These are phyloP conservation scores for Triops longicaudatus DNA, from an alignment of 1,140 invertebrate species.

Conservation along the genomic window DNA sequence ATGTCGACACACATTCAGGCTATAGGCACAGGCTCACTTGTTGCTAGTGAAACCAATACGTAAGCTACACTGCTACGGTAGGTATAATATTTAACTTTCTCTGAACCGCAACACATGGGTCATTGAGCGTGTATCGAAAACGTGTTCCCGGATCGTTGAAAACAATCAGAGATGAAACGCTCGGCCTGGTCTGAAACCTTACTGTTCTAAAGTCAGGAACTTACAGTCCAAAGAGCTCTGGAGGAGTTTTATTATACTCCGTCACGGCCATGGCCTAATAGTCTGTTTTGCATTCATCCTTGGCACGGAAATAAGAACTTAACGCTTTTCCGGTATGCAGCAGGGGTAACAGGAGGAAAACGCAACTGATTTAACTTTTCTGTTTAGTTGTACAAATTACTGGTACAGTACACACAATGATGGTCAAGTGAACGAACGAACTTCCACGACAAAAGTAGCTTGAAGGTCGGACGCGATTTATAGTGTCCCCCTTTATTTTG, in stretches of 20 bases:
- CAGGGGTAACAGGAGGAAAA: neutral
- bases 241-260: neutral
- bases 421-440: neutral
- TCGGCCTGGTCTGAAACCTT: neutral
- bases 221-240: neutral
- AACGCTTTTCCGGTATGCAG: neutral
- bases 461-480: neutral
- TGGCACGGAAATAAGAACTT: neutral
- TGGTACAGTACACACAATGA: neutral
- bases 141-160: neutral
- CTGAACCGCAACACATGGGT: neutral
- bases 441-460: neutral
- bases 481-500: neutral
- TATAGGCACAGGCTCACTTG: neutral
- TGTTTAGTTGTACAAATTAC: neutral
- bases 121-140: neutral
- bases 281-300: constrained; percentile 12
- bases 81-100: neutral
- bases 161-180: neutral
- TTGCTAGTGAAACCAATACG: neutral
- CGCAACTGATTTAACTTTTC: neutral
- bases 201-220: neutral
- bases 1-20: neutral
- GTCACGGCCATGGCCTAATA: constrained; percentile 9
- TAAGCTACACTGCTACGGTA: neutral